A percentile compares a stretch with the other conserved stretches of the same genome.
Evolutionary conservation across 1,140 invertebrate species (phyloP).

Genomic region (Nasonia vitripennis): DNA sequence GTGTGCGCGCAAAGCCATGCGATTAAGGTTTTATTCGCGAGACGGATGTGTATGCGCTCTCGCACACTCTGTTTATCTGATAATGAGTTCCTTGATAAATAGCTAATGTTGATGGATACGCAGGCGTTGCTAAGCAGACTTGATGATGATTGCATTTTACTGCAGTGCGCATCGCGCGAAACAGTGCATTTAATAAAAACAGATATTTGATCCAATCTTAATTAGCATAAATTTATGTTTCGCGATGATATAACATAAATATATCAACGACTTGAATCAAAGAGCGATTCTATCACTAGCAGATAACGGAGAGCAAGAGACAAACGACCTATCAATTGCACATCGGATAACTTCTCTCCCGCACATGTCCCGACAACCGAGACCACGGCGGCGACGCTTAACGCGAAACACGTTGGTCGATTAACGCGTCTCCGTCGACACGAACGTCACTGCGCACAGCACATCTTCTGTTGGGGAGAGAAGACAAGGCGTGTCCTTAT

Average conservation of each 20-base stretch:
- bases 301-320: not conserved
- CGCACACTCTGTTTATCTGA: not conserved
- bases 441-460: not conserved
- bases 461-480: too few relatives aligned
- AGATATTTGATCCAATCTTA: not conserved
- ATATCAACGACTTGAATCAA: too few relatives aligned
- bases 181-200: not conserved
- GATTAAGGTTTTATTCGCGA: not conserved
- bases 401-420: not conserved
- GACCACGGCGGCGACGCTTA: not conserved
- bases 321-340: slow-evolving; percentile 17
- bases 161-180: not conserved
- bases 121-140: not conserved
- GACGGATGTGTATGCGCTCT: not conserved
- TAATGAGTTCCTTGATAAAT: not conserved
- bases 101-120: not conserved
- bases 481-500: too few relatives aligned
- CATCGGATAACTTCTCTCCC: not conserved
- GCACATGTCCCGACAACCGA: too few relatives aligned
- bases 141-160: not conserved
- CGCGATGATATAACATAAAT: too few relatives aligned
- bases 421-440: not conserved
- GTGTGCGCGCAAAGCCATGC: not conserved
- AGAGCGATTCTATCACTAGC: too few relatives aligned
- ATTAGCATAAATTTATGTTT: too few relatives aligned